Base-by-base conservation (phyloP, 2,888 invertebrate species). In the Acrocyrtus sp. region DNA sequence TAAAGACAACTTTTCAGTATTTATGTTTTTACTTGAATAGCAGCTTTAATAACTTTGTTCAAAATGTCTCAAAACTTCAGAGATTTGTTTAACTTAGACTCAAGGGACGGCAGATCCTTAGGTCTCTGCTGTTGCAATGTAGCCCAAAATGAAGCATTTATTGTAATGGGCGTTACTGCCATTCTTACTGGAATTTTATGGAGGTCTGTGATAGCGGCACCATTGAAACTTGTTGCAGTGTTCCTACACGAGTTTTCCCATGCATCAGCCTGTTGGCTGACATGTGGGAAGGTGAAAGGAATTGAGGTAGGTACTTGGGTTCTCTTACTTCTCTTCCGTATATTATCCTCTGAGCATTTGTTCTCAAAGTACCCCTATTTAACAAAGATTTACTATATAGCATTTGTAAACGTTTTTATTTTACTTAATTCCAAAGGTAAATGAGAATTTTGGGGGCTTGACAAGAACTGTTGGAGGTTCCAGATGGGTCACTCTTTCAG, bases 211-310 rank as follows among this genome's bases (percentile, higher is more conserved):
- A 1, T 78, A 8, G 56, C 75, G 19, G 75, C 76, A 17, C 78
- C 78, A 1, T 41, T 76, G 12, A 78, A 78, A 65, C 34, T 78
- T 34, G 76, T 78, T 2, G 76, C 78, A 21, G 78, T 78, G 6
- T 76, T 78, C 43, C 66, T 78, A 15, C 78, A 78, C 48, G 78
- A 78, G 29, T 76, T 78, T 54, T 75, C 75, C 2, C 78, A 78
- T 60, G 78, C 78, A 0, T 72, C 65, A 1, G 78, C 78, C 0
- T 75, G 76, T n/a, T 78, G 78, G 78, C 57, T 75, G 8, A 78
- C 78, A 3, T 78, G 78, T 58, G 78, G 78, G 19, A 73, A 69
- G 57, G 78, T 78, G 10, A 70, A 58, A 47, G 74, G 65, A 17
- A 76, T 78, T 15, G 66, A 75, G 62, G 77, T 75, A 58, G 10